A percentile compares a stretch with the other conserved stretches of the same genome.
These are phyloP conservation scores for Asobara japonica DNA, from an alignment of 1,140 invertebrate species.

Conservation along the genomic window DNA sequence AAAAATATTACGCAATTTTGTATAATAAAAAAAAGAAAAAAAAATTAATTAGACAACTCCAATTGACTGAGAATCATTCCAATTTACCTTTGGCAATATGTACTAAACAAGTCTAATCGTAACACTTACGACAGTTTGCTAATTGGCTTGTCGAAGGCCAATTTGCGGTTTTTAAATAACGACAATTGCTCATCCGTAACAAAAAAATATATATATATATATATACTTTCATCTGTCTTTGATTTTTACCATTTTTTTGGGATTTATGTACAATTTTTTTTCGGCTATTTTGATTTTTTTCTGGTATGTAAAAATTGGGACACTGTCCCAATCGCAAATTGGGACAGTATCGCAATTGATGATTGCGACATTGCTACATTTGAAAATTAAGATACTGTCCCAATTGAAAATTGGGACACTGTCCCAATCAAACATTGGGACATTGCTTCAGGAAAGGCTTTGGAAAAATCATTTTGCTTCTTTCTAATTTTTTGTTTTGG, in stretches of 20 bases:
- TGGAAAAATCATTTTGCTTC: no score
- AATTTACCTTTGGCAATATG: neutral
- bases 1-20: neutral
- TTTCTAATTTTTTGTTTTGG: no score
- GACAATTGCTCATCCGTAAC: neutral
- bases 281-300: no score
- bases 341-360: no score
- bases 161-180: slow-evolving; percentile 6
- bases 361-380: no score
- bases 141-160: slow-evolving; percentile 35
- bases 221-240: no score
- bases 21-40: neutral
- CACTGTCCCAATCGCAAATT: no score
- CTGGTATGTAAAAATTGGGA: no score
- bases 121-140: slow-evolving; percentile 39
- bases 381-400: no score
- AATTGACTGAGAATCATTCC: neutral
- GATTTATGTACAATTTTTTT: neutral
- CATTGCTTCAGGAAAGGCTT: no score
- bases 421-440: no score
- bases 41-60: neutral
- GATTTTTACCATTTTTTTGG: neutral
- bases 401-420: no score
- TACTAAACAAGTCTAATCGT: slow-evolving; percentile 38
- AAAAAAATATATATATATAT: neutral